Conservation (phyloP, 2,797 vertebrate species). For the Phaenicophaeus curvirostris region DNA sequence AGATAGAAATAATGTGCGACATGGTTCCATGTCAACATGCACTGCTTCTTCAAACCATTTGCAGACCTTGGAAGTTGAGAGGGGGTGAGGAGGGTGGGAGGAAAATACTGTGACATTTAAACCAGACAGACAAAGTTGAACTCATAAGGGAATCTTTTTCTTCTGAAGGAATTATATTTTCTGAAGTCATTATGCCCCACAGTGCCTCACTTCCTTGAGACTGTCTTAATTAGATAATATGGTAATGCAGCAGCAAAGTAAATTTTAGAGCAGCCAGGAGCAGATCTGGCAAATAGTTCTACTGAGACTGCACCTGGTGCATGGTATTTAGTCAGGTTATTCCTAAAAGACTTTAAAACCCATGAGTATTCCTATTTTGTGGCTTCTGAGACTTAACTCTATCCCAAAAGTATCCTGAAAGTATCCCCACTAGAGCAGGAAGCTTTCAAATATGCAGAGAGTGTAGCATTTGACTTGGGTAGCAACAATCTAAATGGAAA, state of each 20-base stretch:
- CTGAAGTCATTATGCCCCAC: constrained; percentile 48
- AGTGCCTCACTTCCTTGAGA: constrained; percentile 37
- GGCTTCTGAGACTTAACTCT: neutral
- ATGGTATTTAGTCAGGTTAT: neutral
- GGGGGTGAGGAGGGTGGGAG: neutral
- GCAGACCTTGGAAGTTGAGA: neutral
- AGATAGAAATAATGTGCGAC: neutral
- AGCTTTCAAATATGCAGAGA: neutral
- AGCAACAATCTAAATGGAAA: neutral
- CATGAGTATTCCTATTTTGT: neutral
- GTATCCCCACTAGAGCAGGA: neutral
- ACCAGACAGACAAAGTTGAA: constrained; percentile 22
- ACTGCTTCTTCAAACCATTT: neutral
- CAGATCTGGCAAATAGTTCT: neutral
- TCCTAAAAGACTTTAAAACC: neutral
- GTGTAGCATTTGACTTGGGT: neutral
- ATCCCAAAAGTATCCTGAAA: neutral
- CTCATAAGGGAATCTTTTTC: constrained; percentile 41
- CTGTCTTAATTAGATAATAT: neutral
- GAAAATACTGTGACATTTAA: constrained; percentile 1
- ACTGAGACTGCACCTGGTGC: neutral
- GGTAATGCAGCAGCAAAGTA: neutral
- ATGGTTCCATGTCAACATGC: neutral
- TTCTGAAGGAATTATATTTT: constrained; percentile 61
- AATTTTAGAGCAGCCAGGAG: neutral